Evolutionary conservation across 2,113 vertebrate species (phyloP).

Genomic region (Scomber colias): DNA sequence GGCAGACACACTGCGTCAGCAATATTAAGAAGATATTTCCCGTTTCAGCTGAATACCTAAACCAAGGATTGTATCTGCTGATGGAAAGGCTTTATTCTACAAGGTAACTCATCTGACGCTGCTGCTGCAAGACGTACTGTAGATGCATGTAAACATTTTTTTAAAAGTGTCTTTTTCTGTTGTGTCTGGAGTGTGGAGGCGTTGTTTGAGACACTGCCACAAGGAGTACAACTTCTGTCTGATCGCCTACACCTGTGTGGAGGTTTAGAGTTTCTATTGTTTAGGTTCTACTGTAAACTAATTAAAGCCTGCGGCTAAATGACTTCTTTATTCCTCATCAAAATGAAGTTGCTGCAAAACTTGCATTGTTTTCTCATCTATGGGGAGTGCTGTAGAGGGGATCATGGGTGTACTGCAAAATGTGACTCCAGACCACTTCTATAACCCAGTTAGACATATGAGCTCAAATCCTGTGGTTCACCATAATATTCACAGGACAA

Average conservation of each 20-base stretch:
- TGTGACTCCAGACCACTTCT: no score
- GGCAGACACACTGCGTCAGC: neutral
- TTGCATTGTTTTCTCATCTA: no score
- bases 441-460: no score
- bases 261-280: neutral
- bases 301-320: neutral
- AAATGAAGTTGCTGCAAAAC: neutral
- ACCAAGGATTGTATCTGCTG: conserved; percentile 20
- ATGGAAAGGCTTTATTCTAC: conserved; percentile 1
- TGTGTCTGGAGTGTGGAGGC: neutral
- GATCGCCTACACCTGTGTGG: neutral
- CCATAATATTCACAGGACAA: no score
- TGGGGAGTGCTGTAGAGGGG: no score
- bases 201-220: neutral
- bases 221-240: neutral
- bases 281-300: neutral
- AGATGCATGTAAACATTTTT: neutral
- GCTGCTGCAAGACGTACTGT: neutral
- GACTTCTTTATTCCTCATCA: neutral
- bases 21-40: neutral
- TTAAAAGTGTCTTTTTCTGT: neutral
- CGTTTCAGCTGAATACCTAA: conserved; percentile 26
- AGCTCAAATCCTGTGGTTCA: no score
- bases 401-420: no score
- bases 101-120: neutral